Evolutionary conservation across 2,797 vertebrate genomes (phyloP).

Genomic region (Anguilla pacifica): DNA sequence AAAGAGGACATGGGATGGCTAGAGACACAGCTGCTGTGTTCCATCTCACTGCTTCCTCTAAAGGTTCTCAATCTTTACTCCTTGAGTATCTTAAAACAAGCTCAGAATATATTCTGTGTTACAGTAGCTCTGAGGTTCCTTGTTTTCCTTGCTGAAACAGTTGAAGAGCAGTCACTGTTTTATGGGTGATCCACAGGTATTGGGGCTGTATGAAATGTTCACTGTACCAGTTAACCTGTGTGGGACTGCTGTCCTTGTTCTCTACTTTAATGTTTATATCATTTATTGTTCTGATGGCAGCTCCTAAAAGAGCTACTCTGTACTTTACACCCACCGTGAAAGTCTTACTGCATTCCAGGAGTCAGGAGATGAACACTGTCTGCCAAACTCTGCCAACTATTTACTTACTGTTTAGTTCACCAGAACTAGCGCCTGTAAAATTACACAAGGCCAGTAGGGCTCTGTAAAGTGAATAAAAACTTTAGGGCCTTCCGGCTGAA

Average conservation of each 20-base stretch:
- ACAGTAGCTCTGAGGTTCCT: not conserved
- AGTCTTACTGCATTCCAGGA: constrained; percentile 20
- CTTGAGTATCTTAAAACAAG: not conserved
- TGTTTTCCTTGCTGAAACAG: not conserved
- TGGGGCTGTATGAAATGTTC: not conserved
- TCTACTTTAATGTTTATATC: not conserved
- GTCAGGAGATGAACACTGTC: not conserved
- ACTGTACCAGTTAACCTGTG: not conserved
- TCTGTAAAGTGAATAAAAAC: constrained; percentile 7
- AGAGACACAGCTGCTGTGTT: not conserved
- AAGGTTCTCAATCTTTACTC: not conserved
- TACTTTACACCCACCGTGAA: not conserved
- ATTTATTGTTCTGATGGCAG: not conserved
- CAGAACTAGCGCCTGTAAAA: not conserved
- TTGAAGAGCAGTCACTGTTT: not conserved
- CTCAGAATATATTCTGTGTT: not conserved
- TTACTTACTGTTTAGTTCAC: constrained; percentile 6
- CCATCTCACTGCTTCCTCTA: not conserved
- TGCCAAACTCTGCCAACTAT: constrained; percentile 13
- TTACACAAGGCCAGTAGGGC: not conserved
- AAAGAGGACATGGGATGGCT: not conserved
- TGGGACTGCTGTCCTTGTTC: not conserved
- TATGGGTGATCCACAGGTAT: not conserved
- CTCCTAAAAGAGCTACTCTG: not conserved
- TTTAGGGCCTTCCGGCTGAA: not conserved